Base-by-base conservation (phyloP, 2,113 vertebrate species). In the Tetrax tetrax region DNA sequence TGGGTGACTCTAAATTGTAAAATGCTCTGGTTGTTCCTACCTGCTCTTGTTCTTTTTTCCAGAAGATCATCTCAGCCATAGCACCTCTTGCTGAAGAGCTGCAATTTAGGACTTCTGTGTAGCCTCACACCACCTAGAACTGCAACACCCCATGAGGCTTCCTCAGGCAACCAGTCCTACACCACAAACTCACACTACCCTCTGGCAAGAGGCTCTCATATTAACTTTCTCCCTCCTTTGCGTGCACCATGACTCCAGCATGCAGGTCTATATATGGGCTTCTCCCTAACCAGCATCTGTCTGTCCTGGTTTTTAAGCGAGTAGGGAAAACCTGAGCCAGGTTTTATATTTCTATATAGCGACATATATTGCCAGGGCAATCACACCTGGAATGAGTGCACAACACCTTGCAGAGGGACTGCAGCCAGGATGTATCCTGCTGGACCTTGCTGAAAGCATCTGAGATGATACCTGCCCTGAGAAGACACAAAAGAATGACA, bases 301-400 rank as follows among this genome's bases (percentile, higher is more conserved):
- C n/a, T 38, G 33, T 12, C 74, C 35, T 18, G 31, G 37, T 48
- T 64, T 76, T 50, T 31, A 77, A 65, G 33, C 2, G 0, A 69
- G 19, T 5, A 18, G 41, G 35, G 23, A 23, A 85, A 91, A 94
- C 14, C 33, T 48, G 14, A 70, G 12, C 12, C 51, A 65, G 33
- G n/a, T n/a, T n/a, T n/a, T n/a, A 6, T 14, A 38, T 14, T 27
- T 85, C 45, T 57, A 4, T 7, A 43, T 0, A 61, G 18, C 33
- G 83, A 63, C 8, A 8, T 33, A 21, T 29, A n/a, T 27, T 64
- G 57, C 14, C 22, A 51, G 31, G n/a, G 22, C 16, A 88, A 59
- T 22, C 28, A 10, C 17, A 51, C 20, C 16, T 28, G 37, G 38
- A 38, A 29, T 4, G 11, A 87, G 9, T 31, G 28, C 48, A 37